Evolutionary conservation across 2,113 vertebrate species (phyloP), one percentile per base, ranked within the genome.

Genomic region (Pogonocichla stellata): DNA sequence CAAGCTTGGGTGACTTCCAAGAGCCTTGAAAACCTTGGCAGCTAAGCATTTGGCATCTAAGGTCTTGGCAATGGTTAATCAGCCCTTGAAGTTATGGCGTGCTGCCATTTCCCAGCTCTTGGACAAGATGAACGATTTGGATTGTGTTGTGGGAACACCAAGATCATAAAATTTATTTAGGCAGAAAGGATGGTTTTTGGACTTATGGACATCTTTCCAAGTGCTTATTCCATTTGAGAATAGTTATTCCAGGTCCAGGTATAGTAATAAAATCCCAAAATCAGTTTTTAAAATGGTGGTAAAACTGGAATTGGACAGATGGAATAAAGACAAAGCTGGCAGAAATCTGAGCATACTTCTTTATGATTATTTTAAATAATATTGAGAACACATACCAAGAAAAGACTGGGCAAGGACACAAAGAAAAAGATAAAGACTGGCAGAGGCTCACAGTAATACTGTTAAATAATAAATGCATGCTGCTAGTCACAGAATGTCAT

Each of bases 61-160:
- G 23, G n/a, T n/a, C 45, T 82, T 82, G 90, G 94, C 95, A 93
- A 79, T 84, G 83, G 85, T 88, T 96, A 92, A 85, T 92, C 92
- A 95, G 93, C 67, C 86, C 90, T 93, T 90, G 89, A 96, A 94
- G 90, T 88, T 84, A 81, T 51, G 90, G 93, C 82, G 38, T 29
- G 53, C 38, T 95, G 96, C 92, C 45, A 20, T 81, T 86, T 97
- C 74, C 89, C 70, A 94, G 96, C 96, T 92, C 93, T 90, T 88
- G 94, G 90, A 90, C 78, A 57, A 93, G 45, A 93, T 65, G 64
- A 94, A 79, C 18, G 14, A 75, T 93, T 71, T 87, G 65, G 83
- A 93, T 47, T 58, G n/a, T 57, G 66, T 47, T 84, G 60, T 83
- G 89, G 92, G 87, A 96, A 95, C 36, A 89, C 31, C 56, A 71